Evolutionary conservation across 1,140 invertebrate genomes (phyloP).

Genomic region (Alviniconcha marisindica): DNA sequence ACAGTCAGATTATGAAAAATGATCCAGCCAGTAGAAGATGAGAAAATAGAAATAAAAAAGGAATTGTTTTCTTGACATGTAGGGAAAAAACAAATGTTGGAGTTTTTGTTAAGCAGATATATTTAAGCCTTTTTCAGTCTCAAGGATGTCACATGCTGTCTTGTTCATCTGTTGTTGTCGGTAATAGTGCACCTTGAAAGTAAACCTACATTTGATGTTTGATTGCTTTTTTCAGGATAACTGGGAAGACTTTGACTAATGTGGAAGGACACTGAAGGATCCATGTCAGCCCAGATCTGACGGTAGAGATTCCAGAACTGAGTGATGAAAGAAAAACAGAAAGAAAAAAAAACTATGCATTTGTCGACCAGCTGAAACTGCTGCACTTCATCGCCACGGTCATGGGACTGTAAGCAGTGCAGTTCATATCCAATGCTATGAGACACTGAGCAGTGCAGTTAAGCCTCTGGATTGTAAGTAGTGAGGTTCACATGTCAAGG

Average conservation of each 20-base stretch:
- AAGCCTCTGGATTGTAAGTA: too few species aligned
- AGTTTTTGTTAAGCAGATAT: not conserved
- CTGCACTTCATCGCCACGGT: too few species aligned
- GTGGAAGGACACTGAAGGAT: too few species aligned
- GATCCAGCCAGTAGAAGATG: not conserved
- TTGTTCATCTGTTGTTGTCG: not conserved
- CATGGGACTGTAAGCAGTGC: too few species aligned
- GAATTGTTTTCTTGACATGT: not conserved
- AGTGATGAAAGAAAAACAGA: too few species aligned
- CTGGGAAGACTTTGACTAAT: conserved; percentile 54
- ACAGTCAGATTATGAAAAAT: not conserved
- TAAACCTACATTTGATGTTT: not conserved
- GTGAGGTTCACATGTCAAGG: too few species aligned
- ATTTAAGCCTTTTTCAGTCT: not conserved
- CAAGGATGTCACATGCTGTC: not conserved
- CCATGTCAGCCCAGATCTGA: too few species aligned
- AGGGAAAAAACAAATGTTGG: not conserved
- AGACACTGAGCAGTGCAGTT: too few species aligned
- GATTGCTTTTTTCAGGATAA: conserved; percentile 40
- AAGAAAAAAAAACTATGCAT: too few species aligned
- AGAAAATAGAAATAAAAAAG: not conserved
- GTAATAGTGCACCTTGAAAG: not conserved
- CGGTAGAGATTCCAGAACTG: too few species aligned
- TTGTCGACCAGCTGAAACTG: too few species aligned
- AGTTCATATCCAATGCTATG: too few species aligned